Conservation (phyloP, 37 sponge, comb jelly and placozoan species). For the Beroe forskalii region DNA sequence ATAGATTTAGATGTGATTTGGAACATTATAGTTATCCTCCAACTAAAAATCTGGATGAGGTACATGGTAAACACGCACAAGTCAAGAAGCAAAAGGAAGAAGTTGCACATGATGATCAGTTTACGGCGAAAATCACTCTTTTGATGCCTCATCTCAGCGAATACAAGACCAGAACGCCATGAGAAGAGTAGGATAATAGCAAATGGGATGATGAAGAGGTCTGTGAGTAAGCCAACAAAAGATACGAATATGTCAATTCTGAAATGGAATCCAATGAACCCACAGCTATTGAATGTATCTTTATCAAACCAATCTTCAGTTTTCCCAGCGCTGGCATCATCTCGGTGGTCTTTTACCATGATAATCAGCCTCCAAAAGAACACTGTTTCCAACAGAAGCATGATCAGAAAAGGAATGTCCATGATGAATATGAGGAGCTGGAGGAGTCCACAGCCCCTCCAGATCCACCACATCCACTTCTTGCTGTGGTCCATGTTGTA, state of each 20-base stretch:
- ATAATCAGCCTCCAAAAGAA: constrained; percentile 32
- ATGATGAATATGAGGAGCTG: constrained; percentile 30
- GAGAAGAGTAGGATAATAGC: background rate
- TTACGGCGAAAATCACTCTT: background rate
- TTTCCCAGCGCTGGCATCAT: background rate
- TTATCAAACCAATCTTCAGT: background rate
- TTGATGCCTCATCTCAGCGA: background rate
- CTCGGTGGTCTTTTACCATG: background rate
- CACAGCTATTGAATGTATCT: background rate
- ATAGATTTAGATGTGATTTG: background rate
- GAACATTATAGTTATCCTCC: constrained; percentile 49
- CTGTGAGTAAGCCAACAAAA: constrained; percentile 7
- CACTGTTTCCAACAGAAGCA: background rate
- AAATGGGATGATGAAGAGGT: constrained; percentile 36
- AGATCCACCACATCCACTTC: background rate
- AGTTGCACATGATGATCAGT: background rate
- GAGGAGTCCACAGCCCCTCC: constrained; percentile 14
- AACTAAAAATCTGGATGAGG: background rate
- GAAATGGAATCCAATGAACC: constrained; percentile 10
- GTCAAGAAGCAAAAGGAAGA: background rate
- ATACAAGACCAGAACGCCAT: background rate
- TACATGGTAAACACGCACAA: background rate
- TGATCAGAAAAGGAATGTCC: constrained; percentile 53
- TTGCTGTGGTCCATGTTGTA: background rate
- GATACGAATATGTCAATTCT: background rate